Conservation (phyloP, 2,797 vertebrate species). For the Anomalospiza imberbis region DNA sequence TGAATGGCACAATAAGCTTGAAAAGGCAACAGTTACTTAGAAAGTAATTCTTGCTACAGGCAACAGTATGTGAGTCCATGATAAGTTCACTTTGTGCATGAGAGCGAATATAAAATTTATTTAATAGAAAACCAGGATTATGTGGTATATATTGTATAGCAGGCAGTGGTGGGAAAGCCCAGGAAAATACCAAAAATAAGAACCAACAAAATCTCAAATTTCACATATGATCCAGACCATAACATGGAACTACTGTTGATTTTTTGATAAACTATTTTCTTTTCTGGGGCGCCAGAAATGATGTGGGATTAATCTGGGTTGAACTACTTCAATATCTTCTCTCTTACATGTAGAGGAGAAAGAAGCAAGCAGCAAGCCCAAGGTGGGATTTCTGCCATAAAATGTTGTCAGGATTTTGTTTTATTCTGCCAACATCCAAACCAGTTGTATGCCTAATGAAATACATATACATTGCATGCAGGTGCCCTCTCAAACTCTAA, state of each 20-base stretch:
- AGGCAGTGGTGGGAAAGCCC: accelerated
- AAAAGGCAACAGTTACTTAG: not conserved
- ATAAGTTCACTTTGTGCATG: not conserved
- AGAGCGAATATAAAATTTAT: not conserved
- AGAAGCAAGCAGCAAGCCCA: not conserved
- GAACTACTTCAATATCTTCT: not conserved
- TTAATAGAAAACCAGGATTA: not conserved
- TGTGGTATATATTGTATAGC: not conserved
- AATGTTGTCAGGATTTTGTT: not conserved
- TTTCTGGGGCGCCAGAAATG: not conserved
- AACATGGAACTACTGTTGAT: accelerated
- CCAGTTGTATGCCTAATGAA: not conserved
- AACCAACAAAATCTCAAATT: not conserved
- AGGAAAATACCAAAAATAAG: not conserved
- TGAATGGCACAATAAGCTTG: not conserved
- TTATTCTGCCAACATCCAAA: not conserved
- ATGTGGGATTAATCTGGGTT: not conserved
- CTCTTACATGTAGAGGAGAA: not conserved
- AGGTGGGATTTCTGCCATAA: not conserved
- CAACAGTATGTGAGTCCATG: not conserved
- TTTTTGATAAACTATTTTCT: not conserved
- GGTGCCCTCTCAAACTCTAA: not conserved
- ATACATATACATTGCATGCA: accelerated
- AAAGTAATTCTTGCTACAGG: not conserved
- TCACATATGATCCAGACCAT: not conserved